Evolutionary conservation across 1,140 invertebrate genomes (phyloP), one percentile per base, ranked within the genome.

Genomic region (Aphaenogaster ashmeadi): DNA sequence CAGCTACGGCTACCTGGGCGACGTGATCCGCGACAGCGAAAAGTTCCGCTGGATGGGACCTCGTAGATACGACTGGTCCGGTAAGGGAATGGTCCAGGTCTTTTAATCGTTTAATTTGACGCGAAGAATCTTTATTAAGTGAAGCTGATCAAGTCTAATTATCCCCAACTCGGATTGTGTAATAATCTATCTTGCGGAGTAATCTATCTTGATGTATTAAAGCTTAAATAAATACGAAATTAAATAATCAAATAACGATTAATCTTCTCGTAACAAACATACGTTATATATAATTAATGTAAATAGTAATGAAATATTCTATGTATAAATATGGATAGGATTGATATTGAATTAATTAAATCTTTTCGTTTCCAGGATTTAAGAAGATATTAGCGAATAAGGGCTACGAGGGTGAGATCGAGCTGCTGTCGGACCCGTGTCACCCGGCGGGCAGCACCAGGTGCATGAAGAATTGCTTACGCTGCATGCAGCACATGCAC

Each of bases 1-100:
- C 15, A 98, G 97, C 78, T 99, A 99, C 94, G 98, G 98, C 13
- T 99, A 98, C 93, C 96, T 99, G 88, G 98, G 98, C 3, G 98
- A 99, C 95, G 97, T 98, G 38, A 96, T 98, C 1, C 96, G 96
- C 78, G 97, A 98, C 87, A 98, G 98, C 92, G 98, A 99, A 91
- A 97, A 97, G 67, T 97, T 98, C 90, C 96, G 98, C 13, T 99
- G 98, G 97, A 97, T 99, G 97, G 98, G 98, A 52, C 98, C 98
- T n/a, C 96, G 97, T 85, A 95, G 98, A 88, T 99, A 99, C 93
- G 97, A 98, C 93, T 98, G 97, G 95, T 97, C 97, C 69, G 98
- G 97, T 97, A 92, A 92, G 92, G n/a, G 3, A 3, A 27, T 11
- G 41, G 41, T 54, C 6, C 15, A 27, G 38, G 11, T 18, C 4